phyloP scores from a whole-genome alignment of 2,113 vertebrate genomes.

The Heterotis niloticus region DNA sequence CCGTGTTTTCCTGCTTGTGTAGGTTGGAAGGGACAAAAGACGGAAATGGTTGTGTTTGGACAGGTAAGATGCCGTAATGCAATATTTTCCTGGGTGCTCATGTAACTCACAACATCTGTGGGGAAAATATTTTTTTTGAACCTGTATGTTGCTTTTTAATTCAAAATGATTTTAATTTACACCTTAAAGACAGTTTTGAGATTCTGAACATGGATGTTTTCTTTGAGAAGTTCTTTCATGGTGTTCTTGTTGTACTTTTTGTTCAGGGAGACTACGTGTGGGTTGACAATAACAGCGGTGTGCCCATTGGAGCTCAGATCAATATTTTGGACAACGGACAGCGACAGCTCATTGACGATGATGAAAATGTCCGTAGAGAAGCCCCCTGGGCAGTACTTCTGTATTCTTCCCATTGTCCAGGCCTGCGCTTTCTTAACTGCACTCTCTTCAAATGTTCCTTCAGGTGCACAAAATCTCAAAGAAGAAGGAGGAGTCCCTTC shows the following conservation, averaged over 20 bases:
- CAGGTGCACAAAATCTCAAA: constrained; percentile 81
- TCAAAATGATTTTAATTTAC: no score
- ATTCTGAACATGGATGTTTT: no score
- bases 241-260: not conserved
- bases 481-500: constrained; percentile 60
- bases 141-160: no score
- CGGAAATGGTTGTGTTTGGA: constrained; percentile 60
- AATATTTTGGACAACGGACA: constrained; percentile 69
- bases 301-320: constrained; percentile 79
- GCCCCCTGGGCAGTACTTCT: not conserved
- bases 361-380: constrained; percentile 73
- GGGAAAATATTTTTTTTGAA: no score
- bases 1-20: not conserved
- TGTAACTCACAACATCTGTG: no score
- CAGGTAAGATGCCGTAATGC: constrained; percentile 50
- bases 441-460: constrained; percentile 17
- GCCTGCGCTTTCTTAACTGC: not conserved
- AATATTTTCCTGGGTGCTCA: no score
- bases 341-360: constrained; percentile 77
- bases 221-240: no score
- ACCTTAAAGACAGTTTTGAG: no score
- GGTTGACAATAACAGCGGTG: constrained; percentile 65
- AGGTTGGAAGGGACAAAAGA: constrained; percentile 33
- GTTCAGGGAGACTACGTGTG: constrained; percentile 87
- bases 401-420: no score